Conservation (phyloP, 2,113 vertebrate genomes). For the Salvator merianae region DNA sequence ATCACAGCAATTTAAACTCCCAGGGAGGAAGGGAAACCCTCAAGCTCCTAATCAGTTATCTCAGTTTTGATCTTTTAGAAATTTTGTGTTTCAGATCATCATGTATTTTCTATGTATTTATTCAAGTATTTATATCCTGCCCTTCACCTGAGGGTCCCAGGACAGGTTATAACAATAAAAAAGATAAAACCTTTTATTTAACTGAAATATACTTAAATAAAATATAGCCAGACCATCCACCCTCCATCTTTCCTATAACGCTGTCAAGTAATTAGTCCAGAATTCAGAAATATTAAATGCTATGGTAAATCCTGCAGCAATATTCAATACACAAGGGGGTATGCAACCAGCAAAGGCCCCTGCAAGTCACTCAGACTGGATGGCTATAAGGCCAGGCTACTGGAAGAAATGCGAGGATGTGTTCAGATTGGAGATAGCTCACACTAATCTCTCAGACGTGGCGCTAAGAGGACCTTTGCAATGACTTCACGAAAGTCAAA, state of each 20-base stretch:
- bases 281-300: conserved; percentile 57
- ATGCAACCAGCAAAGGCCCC: background rate
- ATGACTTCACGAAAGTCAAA: too few relatives aligned
- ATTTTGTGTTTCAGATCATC: conserved; percentile 42
- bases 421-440: too few relatives aligned
- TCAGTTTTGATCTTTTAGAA: conserved; percentile 58
- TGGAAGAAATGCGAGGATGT: too few relatives aligned
- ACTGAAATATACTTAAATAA: too few relatives aligned
- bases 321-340: conserved; percentile 26
- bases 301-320: conserved; percentile 10
- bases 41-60: conserved; percentile 38
- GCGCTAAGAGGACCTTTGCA: too few relatives aligned
- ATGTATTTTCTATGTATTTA: too few relatives aligned
- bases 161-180: too few relatives aligned
- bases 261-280: conserved; percentile 61
- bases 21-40: conserved; percentile 52
- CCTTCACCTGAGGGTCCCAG: too few relatives aligned
- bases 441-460: too few relatives aligned
- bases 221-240: too few relatives aligned
- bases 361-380: conserved; percentile 24
- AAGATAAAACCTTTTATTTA: too few relatives aligned
- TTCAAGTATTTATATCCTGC: too few relatives aligned
- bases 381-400: conserved; percentile 35
- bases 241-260: conserved; percentile 52
- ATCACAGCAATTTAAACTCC: conserved; percentile 62